These are phyloP conservation scores for Volucella inflata DNA, from an alignment of 2,888 invertebrate genomes.

Conservation along the genomic window DNA sequence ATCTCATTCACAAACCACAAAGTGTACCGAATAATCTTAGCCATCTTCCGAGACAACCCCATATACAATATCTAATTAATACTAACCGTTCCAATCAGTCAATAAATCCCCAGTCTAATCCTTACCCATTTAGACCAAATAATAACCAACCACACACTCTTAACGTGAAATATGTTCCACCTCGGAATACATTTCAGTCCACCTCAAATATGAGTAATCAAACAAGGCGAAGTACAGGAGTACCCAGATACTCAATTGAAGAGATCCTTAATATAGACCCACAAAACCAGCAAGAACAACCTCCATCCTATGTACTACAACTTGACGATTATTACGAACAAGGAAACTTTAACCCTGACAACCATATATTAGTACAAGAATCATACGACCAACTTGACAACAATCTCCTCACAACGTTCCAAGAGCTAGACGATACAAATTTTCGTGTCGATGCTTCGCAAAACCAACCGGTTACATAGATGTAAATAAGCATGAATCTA, in stretches of 20 bases:
- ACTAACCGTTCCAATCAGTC: too few relatives aligned
- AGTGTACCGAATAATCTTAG: not conserved
- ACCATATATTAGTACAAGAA: not conserved
- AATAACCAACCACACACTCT: too few relatives aligned
- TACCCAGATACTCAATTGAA: not conserved
- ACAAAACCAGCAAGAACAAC: not conserved
- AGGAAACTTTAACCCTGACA: not conserved
- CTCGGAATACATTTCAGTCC: not conserved
- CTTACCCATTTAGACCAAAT: too few relatives aligned
- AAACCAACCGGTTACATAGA: constrained; percentile 11
- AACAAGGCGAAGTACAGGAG: not conserved
- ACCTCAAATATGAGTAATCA: not conserved
- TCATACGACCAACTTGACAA: not conserved
- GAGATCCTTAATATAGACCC: not conserved
- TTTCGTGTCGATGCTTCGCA: not conserved
- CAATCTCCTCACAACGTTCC: not conserved
- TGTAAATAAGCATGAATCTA: constrained; percentile 20
- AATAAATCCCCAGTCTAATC: too few relatives aligned
- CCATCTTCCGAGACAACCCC: too few relatives aligned
- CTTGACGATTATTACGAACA: not conserved
- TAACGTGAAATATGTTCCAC: not conserved
- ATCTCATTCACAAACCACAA: not conserved
- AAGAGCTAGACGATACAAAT: constrained; percentile 14
- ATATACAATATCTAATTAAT: too few relatives aligned
- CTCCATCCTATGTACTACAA: not conserved